phyloP scores from a whole-genome alignment of 2,888 invertebrate species.

The Ceramica pisi region DNA sequence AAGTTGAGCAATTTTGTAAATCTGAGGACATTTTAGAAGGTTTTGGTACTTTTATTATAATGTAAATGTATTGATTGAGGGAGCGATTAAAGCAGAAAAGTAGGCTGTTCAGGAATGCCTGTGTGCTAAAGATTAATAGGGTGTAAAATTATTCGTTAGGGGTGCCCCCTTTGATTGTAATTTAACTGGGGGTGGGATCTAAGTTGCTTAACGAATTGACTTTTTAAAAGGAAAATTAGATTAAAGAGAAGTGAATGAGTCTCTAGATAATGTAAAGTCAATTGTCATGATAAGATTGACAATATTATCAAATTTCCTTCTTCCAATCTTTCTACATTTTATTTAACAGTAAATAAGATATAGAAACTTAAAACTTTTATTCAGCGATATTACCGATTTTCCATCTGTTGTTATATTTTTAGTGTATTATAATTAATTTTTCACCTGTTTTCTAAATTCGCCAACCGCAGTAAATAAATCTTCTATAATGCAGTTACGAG shows the following conservation, averaged over 20 bases:
- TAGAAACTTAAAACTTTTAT: background rate
- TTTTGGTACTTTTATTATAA: constrained; percentile 29
- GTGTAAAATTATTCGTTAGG: constrained; percentile 66
- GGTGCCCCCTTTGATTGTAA: constrained; percentile 11
- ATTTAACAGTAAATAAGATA: background rate
- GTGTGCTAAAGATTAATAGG: constrained; percentile 67
- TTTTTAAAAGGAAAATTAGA: constrained; percentile 10
- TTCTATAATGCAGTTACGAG: constrained; percentile 26
- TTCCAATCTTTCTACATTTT: too few species aligned
- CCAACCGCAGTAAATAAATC: background rate
- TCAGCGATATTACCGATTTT: background rate
- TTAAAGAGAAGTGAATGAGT: background rate
- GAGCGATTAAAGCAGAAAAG: constrained; percentile 43
- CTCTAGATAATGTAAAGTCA: background rate
- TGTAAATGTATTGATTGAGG: constrained; percentile 51
- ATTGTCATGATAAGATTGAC: constrained; percentile 16
- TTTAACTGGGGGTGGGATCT: background rate
- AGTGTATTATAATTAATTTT: background rate
- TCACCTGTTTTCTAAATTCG: background rate
- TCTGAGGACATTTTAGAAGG: constrained; percentile 32
- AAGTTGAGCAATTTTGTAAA: constrained; percentile 54
- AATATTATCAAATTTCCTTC: background rate
- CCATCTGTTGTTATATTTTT: background rate
- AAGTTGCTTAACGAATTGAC: constrained; percentile 17
- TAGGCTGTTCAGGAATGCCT: constrained; percentile 45